Evolutionary conservation across 1,140 invertebrate genomes (phyloP).

Genomic region (Apis laboriosa): DNA sequence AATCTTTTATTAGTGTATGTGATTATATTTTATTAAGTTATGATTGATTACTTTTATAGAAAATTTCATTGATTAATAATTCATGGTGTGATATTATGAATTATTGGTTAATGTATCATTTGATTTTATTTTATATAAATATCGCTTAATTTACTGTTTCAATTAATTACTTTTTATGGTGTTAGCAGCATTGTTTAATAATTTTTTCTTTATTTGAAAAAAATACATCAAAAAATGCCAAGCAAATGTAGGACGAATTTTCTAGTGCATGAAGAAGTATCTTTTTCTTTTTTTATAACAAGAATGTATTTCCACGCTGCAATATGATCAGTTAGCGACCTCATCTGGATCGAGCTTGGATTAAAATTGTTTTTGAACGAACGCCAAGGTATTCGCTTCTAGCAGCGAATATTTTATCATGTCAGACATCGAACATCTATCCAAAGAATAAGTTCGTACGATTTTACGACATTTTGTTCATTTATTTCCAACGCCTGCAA

Average conservation of each 20-base stretch:
- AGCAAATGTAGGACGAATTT: slow-evolving; percentile 3
- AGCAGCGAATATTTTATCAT: slow-evolving; percentile 7
- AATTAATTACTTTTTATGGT: too few species aligned
- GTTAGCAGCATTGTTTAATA: background rate
- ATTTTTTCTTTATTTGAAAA: background rate
- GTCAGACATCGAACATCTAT: slow-evolving; percentile 15
- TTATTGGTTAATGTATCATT: too few species aligned
- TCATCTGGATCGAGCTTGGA: slow-evolving; percentile 16
- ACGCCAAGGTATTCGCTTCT: slow-evolving; percentile 13
- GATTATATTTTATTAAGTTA: too few species aligned
- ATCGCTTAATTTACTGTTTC: too few species aligned
- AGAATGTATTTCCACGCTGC: background rate
- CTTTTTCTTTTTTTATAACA: background rate
- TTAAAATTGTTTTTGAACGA: slow-evolving; percentile 37
- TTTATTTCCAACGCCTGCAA: background rate
- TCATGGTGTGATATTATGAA: too few species aligned
- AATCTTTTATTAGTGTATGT: too few species aligned
- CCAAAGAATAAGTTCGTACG: background rate
- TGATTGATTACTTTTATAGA: too few species aligned
- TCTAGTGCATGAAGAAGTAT: background rate
- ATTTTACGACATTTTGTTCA: background rate
- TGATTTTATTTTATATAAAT: too few species aligned
- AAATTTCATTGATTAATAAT: too few species aligned
- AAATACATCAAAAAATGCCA: background rate
- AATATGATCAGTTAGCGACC: slow-evolving; percentile 20